Evolutionary conservation across 1,140 invertebrate genomes (phyloP).

Genomic region (Hetaerina americana): DNA sequence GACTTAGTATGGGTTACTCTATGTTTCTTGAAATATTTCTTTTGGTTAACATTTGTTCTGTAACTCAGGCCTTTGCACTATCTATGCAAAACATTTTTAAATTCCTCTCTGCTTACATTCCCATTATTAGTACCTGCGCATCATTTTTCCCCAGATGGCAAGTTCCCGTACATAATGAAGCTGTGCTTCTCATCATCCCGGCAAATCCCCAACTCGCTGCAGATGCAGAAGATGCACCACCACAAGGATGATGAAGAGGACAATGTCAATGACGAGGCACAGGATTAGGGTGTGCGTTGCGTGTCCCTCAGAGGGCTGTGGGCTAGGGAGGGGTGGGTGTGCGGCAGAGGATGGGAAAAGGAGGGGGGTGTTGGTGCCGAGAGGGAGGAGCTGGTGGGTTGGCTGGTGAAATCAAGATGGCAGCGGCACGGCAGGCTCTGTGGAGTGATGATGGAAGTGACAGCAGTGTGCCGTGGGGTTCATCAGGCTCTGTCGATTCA

Average conservation of each 20-base stretch:
- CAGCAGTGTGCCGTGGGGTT: not conserved
- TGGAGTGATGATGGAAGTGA: not conserved
- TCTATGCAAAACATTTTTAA: too few relatives aligned
- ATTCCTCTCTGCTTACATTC: too few relatives aligned
- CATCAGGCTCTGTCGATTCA: not conserved
- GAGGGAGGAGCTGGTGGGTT: not conserved
- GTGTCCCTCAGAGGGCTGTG: not conserved
- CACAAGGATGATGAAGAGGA: not conserved
- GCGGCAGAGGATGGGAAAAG: not conserved
- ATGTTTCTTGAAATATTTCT: too few relatives aligned
- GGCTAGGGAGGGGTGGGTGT: too few relatives aligned
- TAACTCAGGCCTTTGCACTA: too few relatives aligned
- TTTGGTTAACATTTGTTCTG: too few relatives aligned
- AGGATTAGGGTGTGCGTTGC: not conserved
- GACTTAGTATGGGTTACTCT: too few relatives aligned
- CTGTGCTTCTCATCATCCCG: constrained; percentile 84
- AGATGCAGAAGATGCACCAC: not conserved
- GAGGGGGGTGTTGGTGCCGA: not conserved
- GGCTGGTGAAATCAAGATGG: not conserved
- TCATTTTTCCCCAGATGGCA: constrained; percentile 57
- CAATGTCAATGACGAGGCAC: not conserved
- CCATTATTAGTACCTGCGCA: constrained; percentile 3
- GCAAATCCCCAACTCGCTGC: constrained; percentile 42
- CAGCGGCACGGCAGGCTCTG: not conserved
- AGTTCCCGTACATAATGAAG: constrained; percentile 95